A percentile compares a stretch with the other conserved stretches of the same genome.
Evolutionary conservation across 1,140 invertebrate genomes (phyloP).

Genomic region (Lamellibrachia luymesi): DNA sequence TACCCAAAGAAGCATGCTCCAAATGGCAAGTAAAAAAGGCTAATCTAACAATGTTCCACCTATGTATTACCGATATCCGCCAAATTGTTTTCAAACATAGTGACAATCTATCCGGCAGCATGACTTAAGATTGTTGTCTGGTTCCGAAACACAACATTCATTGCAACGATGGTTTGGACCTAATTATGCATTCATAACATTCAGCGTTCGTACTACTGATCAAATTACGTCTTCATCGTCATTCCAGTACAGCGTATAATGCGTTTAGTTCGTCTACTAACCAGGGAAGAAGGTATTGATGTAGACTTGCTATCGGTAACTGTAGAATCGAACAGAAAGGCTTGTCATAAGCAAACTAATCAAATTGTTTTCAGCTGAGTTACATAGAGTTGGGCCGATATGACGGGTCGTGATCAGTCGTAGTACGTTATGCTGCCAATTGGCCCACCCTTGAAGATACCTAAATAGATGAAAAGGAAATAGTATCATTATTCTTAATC

Average conservation of each 20-base stretch:
- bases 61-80: no score
- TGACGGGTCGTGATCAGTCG: neutral
- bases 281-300: neutral
- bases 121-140: neutral
- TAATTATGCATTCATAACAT: neutral
- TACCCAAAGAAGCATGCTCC: no score
- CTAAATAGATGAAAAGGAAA: neutral
- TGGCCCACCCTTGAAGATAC: neutral
- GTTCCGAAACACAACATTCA: neutral
- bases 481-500: neutral
- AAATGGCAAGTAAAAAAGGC: no score
- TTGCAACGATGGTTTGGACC: neutral
- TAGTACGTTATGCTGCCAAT: neutral
- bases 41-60: no score
- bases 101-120: neutral
- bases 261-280: neutral
- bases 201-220: neutral
- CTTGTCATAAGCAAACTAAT: neutral
- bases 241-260: neutral
- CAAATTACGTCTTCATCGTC: neutral
- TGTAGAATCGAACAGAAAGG: neutral
- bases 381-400: neutral
- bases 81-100: neutral
- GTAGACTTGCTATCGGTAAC: neutral
- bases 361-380: neutral